These are phyloP conservation scores for Drosophila atripex DNA, from an alignment of 2,888 invertebrate species.

Conservation along the genomic window DNA sequence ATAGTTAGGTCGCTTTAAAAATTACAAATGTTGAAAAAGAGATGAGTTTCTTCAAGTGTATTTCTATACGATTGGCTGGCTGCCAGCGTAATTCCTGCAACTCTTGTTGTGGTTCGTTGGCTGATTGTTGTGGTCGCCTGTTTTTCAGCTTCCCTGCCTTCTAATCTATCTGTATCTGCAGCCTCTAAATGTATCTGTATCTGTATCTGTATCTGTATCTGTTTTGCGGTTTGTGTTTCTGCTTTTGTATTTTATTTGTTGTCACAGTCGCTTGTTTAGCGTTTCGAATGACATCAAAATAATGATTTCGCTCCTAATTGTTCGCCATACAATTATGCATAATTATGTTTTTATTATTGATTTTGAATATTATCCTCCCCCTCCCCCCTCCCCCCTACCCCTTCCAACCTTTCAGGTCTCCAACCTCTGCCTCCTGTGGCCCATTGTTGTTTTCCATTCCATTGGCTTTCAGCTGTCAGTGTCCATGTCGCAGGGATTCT, in stretches of 20 bases:
- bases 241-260: slow-evolving; percentile 11
- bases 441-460: background rate
- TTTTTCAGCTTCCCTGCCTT: slow-evolving; percentile 5
- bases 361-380: too few relatives aligned
- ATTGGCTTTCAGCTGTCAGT: slow-evolving; percentile 3
- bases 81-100: slow-evolving; percentile 69
- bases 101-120: slow-evolving; percentile 50
- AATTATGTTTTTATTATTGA: slow-evolving; percentile 30
- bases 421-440: background rate
- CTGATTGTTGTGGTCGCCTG: slow-evolving; percentile 28
- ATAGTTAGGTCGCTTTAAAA: too few relatives aligned
- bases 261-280: slow-evolving; percentile 30
- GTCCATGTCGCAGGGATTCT: slow-evolving; percentile 1
- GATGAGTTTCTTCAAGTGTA: background rate
- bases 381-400: too few relatives aligned
- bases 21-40: too few relatives aligned
- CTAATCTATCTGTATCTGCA: background rate
- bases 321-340: slow-evolving; percentile 32
- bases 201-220: slow-evolving; percentile 3
- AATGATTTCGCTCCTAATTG: slow-evolving; percentile 33
- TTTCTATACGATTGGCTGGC: slow-evolving; percentile 43
- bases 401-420: too few relatives aligned
- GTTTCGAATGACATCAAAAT: slow-evolving; percentile 50
- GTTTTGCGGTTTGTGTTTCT: too few relatives aligned
- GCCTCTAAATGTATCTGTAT: slow-evolving; percentile 15